Evolutionary conservation across 37 sponge, comb jelly and placozoan genomes (phyloP).

Genomic region (Eunapius fragilis): DNA sequence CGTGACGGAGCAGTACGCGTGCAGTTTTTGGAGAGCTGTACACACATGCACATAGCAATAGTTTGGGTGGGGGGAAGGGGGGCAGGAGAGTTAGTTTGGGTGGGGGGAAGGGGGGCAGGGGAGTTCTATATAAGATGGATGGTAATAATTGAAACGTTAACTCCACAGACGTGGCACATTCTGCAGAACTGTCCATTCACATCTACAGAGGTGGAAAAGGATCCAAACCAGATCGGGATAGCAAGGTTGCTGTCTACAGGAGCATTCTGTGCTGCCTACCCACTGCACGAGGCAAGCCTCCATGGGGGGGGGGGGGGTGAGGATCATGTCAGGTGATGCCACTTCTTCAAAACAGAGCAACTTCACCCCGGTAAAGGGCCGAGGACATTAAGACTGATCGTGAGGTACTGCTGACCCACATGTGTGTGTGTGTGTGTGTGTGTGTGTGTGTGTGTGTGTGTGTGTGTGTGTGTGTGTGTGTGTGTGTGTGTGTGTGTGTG

Average conservation of each 20-base stretch:
- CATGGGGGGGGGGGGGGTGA: no score
- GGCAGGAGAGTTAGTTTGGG: no score
- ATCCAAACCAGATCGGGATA: constrained; percentile 47
- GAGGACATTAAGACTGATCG: constrained; percentile 27
- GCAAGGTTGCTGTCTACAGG: constrained; percentile 70
- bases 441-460: background rate
- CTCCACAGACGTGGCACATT: constrained; percentile 49
- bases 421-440: background rate
- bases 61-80: no score
- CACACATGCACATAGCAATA: no score
- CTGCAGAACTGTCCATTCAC: constrained; percentile 67
- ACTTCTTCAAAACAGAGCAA: constrained; percentile 5
- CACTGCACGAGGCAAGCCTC: constrained; percentile 78
- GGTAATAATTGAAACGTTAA: no score
- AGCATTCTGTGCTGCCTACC: constrained; percentile 69
- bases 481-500: background rate
- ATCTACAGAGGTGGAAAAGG: constrained; percentile 60
- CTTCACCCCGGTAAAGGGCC: constrained; percentile 1
- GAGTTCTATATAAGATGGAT: no score
- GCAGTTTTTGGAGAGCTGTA: no score
- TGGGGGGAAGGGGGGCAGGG: no score
- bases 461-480: background rate
- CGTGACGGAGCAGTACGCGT: no score
- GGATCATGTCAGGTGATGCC: background rate
- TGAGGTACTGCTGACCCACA: background rate